phyloP scores from a whole-genome alignment of 30 jellyfish, hydroid and myxozoan genomes.

The Aurelia aurita complex sp. Pacific region DNA sequence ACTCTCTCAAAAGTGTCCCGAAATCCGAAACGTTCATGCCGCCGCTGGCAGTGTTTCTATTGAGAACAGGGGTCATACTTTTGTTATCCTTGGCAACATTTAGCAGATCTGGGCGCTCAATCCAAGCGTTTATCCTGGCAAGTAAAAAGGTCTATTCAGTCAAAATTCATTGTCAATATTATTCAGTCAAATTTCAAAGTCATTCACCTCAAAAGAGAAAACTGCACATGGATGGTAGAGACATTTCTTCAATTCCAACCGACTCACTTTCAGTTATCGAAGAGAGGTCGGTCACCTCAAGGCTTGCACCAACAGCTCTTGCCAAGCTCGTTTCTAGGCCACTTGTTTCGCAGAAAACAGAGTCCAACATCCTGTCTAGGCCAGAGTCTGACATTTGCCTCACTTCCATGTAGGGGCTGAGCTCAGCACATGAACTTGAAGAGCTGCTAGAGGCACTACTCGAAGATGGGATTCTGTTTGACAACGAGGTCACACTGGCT shows the following conservation, averaged over 20 bases:
- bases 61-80: too few relatives aligned
- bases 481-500: slow-evolving; percentile 1
- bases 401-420: neutral
- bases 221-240: slow-evolving; percentile 64
- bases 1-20: too few relatives aligned
- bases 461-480: slow-evolving; percentile 34
- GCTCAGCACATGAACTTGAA: slow-evolving; percentile 20
- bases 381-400: slow-evolving; percentile 23
- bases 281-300: slow-evolving; percentile 42
- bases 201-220: slow-evolving; percentile 8
- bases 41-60: too few relatives aligned
- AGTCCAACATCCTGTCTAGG: slow-evolving; percentile 41
- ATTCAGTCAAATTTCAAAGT: too few relatives aligned
- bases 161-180: too few relatives aligned
- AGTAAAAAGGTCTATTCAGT: too few relatives aligned
- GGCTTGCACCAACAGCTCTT: slow-evolving; percentile 52
- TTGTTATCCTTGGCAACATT: too few relatives aligned
- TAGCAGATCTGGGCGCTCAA: too few relatives aligned
- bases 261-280: slow-evolving; percentile 16
- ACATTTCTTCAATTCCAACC: slow-evolving; percentile 37
- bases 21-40: too few relatives aligned
- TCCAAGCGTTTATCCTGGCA: too few relatives aligned
- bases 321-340: slow-evolving; percentile 62
- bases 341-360: slow-evolving; percentile 47
- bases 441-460: slow-evolving; percentile 37